Percentiles rank a stretch among this genome's conserved stretches.
These are phyloP conservation scores for Dryocosmus kuriphilus DNA, from an alignment of 2,888 invertebrate genomes.

Conservation along the genomic window DNA sequence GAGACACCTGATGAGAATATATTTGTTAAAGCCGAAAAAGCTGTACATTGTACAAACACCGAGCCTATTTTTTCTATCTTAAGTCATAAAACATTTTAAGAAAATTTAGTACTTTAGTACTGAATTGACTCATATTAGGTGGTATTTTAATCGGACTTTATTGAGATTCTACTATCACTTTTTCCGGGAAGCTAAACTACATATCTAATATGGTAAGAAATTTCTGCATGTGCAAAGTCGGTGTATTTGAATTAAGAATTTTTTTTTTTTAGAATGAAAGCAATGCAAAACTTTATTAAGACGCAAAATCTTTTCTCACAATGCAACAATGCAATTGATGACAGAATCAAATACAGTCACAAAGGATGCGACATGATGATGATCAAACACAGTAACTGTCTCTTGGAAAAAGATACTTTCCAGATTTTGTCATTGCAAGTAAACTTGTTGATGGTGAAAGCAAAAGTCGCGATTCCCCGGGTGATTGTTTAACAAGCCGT, in stretches of 20 bases:
- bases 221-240: not conserved
- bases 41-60: too few relatives aligned
- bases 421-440: not conserved
- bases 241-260: not conserved
- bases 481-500: not conserved
- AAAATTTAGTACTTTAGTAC: too few relatives aligned
- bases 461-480: not conserved
- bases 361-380: not conserved
- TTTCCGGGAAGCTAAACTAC: too few relatives aligned
- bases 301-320: not conserved
- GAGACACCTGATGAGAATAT: too few relatives aligned
- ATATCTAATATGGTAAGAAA: too few relatives aligned
- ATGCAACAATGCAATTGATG: not conserved
- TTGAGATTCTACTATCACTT: too few relatives aligned
- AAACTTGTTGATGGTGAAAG: not conserved
- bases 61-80: too few relatives aligned
- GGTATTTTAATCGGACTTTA: too few relatives aligned
- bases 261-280: not conserved
- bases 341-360: not conserved
- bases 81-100: too few relatives aligned
- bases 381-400: not conserved
- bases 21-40: too few relatives aligned
- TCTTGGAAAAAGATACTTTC: not conserved
- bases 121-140: too few relatives aligned
- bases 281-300: not conserved